These are phyloP conservation scores for Goniozus legneri DNA, from an alignment of 1,140 invertebrate genomes.

Conservation along the genomic window DNA sequence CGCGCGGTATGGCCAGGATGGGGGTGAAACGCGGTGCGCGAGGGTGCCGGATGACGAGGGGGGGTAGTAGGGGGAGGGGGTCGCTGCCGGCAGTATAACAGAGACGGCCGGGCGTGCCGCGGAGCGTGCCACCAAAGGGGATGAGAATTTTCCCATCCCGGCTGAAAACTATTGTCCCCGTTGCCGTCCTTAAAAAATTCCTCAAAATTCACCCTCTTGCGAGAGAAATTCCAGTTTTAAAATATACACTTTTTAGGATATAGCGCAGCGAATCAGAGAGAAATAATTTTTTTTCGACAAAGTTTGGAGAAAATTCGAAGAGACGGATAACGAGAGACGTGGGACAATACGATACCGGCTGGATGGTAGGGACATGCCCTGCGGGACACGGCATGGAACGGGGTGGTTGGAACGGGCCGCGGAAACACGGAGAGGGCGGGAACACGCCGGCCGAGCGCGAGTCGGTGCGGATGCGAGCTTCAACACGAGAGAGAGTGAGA, in stretches of 20 bases:
- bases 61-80: constrained; percentile 25
- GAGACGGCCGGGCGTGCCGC: constrained; percentile 55
- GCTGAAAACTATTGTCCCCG: constrained; percentile 44
- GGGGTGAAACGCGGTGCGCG: constrained; percentile 12
- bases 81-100: constrained; percentile 53
- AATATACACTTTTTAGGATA: too few relatives aligned
- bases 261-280: too few relatives aligned
- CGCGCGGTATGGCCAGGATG: constrained; percentile 8
- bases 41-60: constrained; percentile 24
- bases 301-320: too few relatives aligned
- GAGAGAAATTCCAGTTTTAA: too few relatives aligned
- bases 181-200: constrained; percentile 24
- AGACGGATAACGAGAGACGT: not conserved
- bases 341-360: constrained; percentile 37
- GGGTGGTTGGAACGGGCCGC: constrained; percentile 52
- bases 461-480: constrained; percentile 26
- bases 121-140: constrained; percentile 55
- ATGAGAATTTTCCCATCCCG: constrained; percentile 45
- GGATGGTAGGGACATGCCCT: constrained; percentile 51
- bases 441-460: constrained; percentile 35
- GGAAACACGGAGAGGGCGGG: constrained; percentile 53
- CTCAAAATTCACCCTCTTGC: not conserved
- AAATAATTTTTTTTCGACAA: constrained; percentile 37
- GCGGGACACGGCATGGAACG: constrained; percentile 52
- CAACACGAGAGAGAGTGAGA: constrained; percentile 13